Percentiles rank a stretch among this genome's conserved stretches.
phyloP scores from a whole-genome alignment of 2,113 vertebrate species.

The Grammatotria lemairii region DNA sequence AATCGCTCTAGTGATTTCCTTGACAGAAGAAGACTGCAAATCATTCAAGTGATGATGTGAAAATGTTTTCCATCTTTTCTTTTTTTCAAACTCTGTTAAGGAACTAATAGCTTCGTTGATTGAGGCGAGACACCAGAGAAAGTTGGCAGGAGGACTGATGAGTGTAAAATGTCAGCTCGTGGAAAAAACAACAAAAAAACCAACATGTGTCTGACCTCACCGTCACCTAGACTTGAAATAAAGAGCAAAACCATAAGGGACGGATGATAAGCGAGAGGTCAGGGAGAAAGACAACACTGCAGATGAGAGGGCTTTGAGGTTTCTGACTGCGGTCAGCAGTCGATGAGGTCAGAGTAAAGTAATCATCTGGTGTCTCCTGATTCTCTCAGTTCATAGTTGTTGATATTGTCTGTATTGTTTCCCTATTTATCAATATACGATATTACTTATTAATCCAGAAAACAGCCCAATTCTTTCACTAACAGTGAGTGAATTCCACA shows the following conservation, averaged over 20 bases:
- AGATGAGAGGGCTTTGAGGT: background rate
- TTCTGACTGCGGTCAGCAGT: background rate
- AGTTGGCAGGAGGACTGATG: background rate
- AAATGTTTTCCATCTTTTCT: background rate
- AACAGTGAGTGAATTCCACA: background rate
- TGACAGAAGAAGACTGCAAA: background rate
- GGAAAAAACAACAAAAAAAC: background rate
- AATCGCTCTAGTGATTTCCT: background rate
- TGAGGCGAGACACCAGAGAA: background rate
- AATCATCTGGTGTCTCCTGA: background rate
- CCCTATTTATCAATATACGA: background rate
- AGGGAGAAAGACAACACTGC: conserved; percentile 25
- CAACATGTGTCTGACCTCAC: background rate
- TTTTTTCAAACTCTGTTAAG: background rate
- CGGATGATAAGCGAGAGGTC: conserved; percentile 16
- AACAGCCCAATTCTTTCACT: background rate
- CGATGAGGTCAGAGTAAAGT: background rate
- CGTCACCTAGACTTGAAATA: conserved; percentile 5
- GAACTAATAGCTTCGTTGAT: background rate
- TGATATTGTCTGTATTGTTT: background rate
- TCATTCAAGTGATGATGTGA: background rate
- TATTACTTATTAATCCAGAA: background rate
- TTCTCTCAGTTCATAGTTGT: background rate
- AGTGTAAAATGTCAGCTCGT: background rate
- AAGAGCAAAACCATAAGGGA: background rate